Evolutionary conservation across 2,113 vertebrate genomes (phyloP), one percentile per base, ranked within the genome.

Genomic region (Scytalopus superciliaris): DNA sequence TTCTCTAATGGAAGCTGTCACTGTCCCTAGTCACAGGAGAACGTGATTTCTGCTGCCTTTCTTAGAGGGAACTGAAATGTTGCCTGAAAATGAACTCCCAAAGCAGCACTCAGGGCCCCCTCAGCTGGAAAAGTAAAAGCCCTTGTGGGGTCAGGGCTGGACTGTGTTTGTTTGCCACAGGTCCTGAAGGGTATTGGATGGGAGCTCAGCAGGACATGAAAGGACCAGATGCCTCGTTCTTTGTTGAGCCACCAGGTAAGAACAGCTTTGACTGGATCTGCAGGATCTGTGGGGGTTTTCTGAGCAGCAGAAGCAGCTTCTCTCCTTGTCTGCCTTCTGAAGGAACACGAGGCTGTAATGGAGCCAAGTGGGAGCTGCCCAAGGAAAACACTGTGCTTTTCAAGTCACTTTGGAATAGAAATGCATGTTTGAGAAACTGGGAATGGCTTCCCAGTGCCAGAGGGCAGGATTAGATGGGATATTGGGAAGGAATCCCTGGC

Each of bases 201-300:
- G 82, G 95, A 67, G 73, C 93, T 92, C 90, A 85, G 63, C 94
- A 80, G 14, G 80, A 96, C 8, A 53, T 30, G 31, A 59, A 6
- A 33, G 94, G 53, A 69, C 85, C 94, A 42, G 88, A 83, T 33
- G 56, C 94, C 80, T 93, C 97, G 60, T 94, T 90, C 63, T 56
- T 88, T 67, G 94, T 44, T 19, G 89, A 93, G 75, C 88, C 95
- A 55, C 84, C 97, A 98, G 98, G 98, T 98, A 97, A 69, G 22
- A 31, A 1, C 5, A 22, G 12, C 19, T 59, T 14, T 9, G 12
- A 6, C 9, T 11, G 52, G 21, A 24, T 12, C 13, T 55, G 27
- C 9, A n/a, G 81, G 62, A 37, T 2, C 42, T n/a, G 1, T 9
- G 5, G 50, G 7, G 60, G 7, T 44, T 25, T 45, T 55, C 24